These are phyloP conservation scores for Camponotus floridanus DNA, from an alignment of 1,140 invertebrate species.

Conservation along the genomic window DNA sequence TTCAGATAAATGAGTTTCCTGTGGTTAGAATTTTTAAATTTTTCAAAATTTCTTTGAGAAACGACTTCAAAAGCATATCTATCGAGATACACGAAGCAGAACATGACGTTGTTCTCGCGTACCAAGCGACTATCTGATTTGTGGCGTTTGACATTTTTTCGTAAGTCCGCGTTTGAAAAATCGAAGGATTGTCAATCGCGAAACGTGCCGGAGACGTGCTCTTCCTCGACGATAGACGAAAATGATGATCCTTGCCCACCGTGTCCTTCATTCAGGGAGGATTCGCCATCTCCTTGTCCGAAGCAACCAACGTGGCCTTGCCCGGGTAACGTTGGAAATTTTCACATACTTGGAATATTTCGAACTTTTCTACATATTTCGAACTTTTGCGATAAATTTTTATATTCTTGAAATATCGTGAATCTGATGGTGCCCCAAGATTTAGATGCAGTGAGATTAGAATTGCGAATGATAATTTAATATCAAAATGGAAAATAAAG, in stretches of 20 bases:
- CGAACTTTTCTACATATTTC: constrained; percentile 23
- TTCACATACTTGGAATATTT: background rate
- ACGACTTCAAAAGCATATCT: background rate
- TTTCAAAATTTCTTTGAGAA: constrained; percentile 19
- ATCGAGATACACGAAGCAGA: background rate
- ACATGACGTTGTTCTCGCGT: background rate
- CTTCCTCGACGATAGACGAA: background rate
- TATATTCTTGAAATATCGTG: background rate
- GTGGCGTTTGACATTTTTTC: constrained; percentile 6
- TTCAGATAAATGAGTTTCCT: background rate
- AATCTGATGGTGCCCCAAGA: background rate
- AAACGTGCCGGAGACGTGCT: background rate
- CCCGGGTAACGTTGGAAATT: constrained; percentile 22
- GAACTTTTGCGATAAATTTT: constrained; percentile 46
- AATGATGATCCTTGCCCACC: constrained; percentile 7
- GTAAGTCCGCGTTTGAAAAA: background rate
- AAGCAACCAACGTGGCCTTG: background rate
- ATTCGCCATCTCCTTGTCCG: background rate
- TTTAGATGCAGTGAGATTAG: constrained; percentile 33
- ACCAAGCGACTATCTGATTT: background rate
- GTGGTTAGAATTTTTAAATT: background rate
- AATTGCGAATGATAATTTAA: background rate
- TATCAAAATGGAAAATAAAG: background rate
- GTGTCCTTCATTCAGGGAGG: background rate
- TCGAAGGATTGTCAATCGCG: constrained; percentile 1